These are phyloP conservation scores for Trachelus tabidus DNA, from an alignment of 2,888 invertebrate genomes.

Conservation along the genomic window DNA sequence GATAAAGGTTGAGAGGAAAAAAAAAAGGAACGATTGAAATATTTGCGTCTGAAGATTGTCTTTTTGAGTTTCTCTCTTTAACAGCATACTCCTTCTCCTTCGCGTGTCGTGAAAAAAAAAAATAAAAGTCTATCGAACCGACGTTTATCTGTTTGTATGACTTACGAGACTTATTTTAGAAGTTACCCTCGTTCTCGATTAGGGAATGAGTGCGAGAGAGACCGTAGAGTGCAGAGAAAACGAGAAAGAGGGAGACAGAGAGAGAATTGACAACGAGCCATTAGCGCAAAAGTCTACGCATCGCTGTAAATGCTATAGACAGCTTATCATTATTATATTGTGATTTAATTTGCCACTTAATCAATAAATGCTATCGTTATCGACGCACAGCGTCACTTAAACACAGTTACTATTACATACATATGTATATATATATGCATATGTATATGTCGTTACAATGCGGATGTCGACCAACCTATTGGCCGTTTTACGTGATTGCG, in stretches of 20 bases:
- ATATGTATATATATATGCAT: neutral
- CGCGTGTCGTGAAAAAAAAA: neutral
- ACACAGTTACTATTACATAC: neutral
- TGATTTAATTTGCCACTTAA: conserved; percentile 5
- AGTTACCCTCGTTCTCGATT: neutral
- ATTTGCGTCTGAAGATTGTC: neutral
- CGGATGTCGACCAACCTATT: conserved; percentile 10
- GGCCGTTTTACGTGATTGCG: neutral
- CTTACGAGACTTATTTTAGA: neutral
- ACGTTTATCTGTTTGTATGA: neutral
- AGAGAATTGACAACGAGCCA: neutral
- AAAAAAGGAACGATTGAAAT: neutral
- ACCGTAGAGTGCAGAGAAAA: neutral
- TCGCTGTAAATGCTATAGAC: neutral
- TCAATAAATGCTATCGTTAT: neutral
- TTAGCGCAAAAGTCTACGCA: neutral
- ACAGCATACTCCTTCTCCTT: neutral
- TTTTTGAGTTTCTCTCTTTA: neutral
- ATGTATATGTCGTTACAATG: conserved; percentile 9
- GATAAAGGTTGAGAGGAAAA: neutral
- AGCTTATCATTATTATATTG: neutral
- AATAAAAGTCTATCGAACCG: neutral
- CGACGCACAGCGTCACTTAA: neutral
- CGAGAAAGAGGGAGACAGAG: neutral
- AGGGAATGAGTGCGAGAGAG: neutral